Percentiles rank a stretch among this genome's conserved stretches.
phyloP scores from a whole-genome alignment of 2,888 invertebrate species.

The Stictocephala bisonia region DNA sequence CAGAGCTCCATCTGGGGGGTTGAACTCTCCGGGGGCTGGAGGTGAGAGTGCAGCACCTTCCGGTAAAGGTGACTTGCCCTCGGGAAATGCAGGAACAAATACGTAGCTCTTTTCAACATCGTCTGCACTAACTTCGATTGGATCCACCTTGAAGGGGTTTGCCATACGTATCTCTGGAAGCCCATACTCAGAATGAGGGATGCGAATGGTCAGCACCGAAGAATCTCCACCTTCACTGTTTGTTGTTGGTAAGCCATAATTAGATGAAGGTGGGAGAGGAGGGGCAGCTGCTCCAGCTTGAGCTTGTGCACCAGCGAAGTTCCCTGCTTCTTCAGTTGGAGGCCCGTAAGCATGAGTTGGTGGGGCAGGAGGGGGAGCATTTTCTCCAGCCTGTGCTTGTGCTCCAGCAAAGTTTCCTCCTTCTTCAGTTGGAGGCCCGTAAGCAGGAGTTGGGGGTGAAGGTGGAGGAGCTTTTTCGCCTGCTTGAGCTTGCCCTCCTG shows the following conservation, averaged over 20 bases:
- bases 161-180: neutral
- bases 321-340: neutral
- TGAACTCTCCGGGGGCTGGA: conserved; percentile 3
- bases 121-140: neutral
- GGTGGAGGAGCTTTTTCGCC: neutral
- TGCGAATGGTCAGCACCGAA: neutral
- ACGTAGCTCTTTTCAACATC: conserved; percentile 14
- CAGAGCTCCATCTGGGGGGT: conserved; percentile 38
- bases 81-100: conserved; percentile 19
- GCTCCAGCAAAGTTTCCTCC: conserved; percentile 3
- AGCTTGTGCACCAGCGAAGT: conserved; percentile 5
- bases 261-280: no score
- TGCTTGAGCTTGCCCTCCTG: no score
- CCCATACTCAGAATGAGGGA: neutral
- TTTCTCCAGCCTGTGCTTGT: neutral
- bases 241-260: no score
- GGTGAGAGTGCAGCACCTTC: neutral
- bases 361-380: neutral
- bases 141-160: neutral
- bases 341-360: neutral
- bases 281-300: neutral
- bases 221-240: no score
- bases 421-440: neutral
- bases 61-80: neutral
- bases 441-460: neutral